Conservation (phyloP, 2,797 vertebrate species). For the Spinibarbus caldwelli region DNA sequence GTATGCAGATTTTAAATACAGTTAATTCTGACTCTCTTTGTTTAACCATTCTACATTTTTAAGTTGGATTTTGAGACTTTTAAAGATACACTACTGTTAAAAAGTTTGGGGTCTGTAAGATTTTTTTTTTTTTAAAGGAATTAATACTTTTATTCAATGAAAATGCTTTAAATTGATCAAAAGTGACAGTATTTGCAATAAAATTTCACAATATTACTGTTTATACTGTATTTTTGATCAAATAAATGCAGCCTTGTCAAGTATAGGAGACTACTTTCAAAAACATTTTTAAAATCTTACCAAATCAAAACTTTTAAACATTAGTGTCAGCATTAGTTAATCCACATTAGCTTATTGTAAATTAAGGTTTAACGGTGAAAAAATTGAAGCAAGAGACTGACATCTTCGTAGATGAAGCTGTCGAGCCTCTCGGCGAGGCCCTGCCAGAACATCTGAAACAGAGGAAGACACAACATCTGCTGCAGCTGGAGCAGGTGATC, state of each 20-base stretch:
- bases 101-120: background rate
- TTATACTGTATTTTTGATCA: too few relatives aligned
- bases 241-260: background rate
- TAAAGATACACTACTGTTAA: too few relatives aligned
- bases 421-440: slow-evolving; percentile 91
- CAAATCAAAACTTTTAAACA: too few relatives aligned
- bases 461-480: slow-evolving; percentile 87
- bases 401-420: slow-evolving; percentile 91
- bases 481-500: slow-evolving; percentile 89
- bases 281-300: background rate
- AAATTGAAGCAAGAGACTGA: slow-evolving; percentile 74
- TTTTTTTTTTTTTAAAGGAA: background rate
- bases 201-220: too few relatives aligned
- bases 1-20: background rate
- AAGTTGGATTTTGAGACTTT: too few relatives aligned
- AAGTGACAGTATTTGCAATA: too few relatives aligned
- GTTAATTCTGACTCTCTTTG: background rate
- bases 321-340: background rate
- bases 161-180: too few relatives aligned
- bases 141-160: too few relatives aligned
- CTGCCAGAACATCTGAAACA: slow-evolving; percentile 94
- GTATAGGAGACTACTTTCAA: background rate
- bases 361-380: background rate
- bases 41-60: too few relatives aligned
- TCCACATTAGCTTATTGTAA: background rate